phyloP scores from a whole-genome alignment of 1,140 invertebrate genomes.

The Zaprionus davidi region DNA sequence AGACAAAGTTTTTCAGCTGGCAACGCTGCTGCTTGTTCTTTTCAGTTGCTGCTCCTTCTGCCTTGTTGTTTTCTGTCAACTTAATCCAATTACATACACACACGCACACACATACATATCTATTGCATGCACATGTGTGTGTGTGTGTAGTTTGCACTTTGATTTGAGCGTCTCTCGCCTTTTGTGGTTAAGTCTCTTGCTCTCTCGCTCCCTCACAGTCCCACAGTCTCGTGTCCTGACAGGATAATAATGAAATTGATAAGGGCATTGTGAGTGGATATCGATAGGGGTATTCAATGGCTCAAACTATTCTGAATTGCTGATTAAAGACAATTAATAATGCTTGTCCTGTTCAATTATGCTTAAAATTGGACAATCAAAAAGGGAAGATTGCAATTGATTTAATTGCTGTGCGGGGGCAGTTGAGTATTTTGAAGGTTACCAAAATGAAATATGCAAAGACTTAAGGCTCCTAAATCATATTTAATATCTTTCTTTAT shows the following conservation, averaged over 20 bases:
- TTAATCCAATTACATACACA: constrained; percentile 77
- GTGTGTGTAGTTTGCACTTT: constrained; percentile 79
- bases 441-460: too few species aligned
- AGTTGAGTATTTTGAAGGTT: neutral
- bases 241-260: constrained; percentile 58
- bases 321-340: constrained; percentile 8
- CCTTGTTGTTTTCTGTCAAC: constrained; percentile 65
- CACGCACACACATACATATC: constrained; percentile 23
- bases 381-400: neutral
- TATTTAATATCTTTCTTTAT: neutral
- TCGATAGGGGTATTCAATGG: constrained; percentile 3
- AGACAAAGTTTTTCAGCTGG: constrained; percentile 72
- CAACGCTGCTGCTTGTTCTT: constrained; percentile 53
- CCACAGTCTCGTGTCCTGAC: constrained; percentile 9
- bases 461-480: too few species aligned
- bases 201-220: neutral
- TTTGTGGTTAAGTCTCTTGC: constrained; percentile 20
- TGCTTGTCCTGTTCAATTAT: neutral
- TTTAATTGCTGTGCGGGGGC: neutral
- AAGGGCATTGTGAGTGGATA: constrained; percentile 31
- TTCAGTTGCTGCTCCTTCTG: constrained; percentile 12
- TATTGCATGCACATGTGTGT: constrained; percentile 35
- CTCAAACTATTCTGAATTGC: constrained; percentile 4
- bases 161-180: constrained; percentile 49
- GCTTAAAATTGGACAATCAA: neutral